Evolutionary conservation across 2,113 vertebrate genomes (phyloP).

Genomic region (Falcunculus frontatus): DNA sequence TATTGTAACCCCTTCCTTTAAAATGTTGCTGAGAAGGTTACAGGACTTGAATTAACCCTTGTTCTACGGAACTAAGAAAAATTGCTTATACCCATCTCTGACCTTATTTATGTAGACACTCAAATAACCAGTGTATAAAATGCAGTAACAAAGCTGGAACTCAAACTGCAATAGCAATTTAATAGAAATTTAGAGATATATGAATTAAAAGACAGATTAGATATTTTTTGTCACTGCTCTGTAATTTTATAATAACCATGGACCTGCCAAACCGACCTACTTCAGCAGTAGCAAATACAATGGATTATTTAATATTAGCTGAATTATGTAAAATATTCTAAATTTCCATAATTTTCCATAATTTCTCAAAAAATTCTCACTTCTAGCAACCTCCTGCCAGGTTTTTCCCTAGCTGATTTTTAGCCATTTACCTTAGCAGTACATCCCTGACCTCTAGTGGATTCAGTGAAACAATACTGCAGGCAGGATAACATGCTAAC

Average conservation of each 20-base stretch:
- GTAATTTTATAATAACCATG: not conserved
- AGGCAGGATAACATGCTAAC: not conserved
- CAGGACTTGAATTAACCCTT: not conserved
- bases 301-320: not conserved
- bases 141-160: not conserved
- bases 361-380: not conserved
- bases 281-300: not conserved
- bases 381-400: not conserved
- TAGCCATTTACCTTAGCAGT: not conserved
- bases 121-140: not conserved
- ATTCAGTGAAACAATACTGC: not conserved
- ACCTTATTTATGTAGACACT: not conserved
- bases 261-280: not conserved
- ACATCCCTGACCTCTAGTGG: constrained; percentile 61
- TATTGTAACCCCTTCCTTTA: not conserved
- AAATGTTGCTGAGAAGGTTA: not conserved
- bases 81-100: not conserved
- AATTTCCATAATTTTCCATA: not conserved
- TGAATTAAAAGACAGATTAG: not conserved
- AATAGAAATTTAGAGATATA: not conserved
- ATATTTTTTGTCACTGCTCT: not conserved
- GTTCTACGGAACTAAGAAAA: not conserved
- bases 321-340: not conserved
- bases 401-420: not conserved
- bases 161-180: not conserved